Conservation (phyloP, 1,140 invertebrate genomes). For the Aphaenogaster rudis region DNA sequence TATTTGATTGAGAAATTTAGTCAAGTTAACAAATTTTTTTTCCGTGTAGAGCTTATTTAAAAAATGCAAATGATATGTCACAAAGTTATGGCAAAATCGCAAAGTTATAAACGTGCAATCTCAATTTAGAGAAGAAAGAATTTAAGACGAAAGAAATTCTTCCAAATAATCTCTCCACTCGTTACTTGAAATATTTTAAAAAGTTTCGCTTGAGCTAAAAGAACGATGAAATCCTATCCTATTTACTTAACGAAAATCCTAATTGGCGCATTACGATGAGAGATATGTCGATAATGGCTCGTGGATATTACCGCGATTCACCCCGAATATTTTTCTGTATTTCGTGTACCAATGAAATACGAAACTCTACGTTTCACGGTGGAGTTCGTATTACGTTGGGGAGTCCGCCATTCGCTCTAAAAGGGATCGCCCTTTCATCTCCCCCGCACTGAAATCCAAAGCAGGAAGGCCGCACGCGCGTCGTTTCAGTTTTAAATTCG, state of each 20-base stretch:
- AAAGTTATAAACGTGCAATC: background rate
- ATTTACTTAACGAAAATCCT: background rate
- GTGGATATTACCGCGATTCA: conserved; percentile 31
- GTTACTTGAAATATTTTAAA: background rate
- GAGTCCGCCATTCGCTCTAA: conserved; percentile 32
- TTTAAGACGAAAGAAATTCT: background rate
- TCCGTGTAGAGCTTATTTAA: background rate
- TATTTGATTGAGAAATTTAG: no score
- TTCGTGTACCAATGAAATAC: conserved; percentile 40
- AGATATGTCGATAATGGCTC: background rate
- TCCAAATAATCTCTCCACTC: background rate
- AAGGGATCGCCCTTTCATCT: conserved; percentile 31
- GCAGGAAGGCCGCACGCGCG: conserved; percentile 53
- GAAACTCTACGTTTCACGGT: conserved; percentile 53
- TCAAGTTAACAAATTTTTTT: no score
- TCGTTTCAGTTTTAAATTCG: conserved; percentile 61
- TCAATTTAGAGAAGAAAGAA: background rate
- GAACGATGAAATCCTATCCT: background rate
- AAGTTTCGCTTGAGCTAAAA: background rate
- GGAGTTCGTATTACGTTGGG: conserved; percentile 51
- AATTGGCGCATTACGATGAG: background rate
- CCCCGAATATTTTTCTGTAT: conserved; percentile 44
- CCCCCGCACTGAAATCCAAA: conserved; percentile 49
- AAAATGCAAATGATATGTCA: background rate
- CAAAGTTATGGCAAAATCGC: background rate